A percentile compares a stretch with the other conserved stretches of the same genome.
These are phyloP conservation scores for Macrotus californicus DNA, from an alignment of 2,113 vertebrate genomes.

Conservation along the genomic window DNA sequence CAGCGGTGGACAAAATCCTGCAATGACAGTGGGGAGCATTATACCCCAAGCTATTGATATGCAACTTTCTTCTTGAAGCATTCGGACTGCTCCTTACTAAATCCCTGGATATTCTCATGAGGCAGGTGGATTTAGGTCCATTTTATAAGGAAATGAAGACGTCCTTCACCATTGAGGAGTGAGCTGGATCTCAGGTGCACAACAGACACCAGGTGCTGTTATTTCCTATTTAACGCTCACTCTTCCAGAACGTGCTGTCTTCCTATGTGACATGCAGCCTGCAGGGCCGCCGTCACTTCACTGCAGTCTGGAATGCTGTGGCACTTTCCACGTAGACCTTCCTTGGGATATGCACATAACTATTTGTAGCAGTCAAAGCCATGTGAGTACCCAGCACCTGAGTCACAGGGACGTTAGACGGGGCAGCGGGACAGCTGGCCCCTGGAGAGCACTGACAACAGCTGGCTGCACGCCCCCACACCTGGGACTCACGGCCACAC, in stretches of 20 bases:
- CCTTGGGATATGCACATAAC: neutral
- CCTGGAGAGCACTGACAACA: neutral
- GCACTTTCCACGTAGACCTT: neutral
- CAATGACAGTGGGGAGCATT: neutral
- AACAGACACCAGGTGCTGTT: neutral
- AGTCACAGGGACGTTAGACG: neutral
- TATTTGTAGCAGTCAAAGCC: rapidly evolving
- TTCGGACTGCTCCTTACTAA: neutral
- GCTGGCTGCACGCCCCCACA: neutral
- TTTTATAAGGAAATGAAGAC: neutral
- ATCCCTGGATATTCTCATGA: neutral
- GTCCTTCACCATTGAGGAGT: neutral
- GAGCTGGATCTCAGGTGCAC: neutral
- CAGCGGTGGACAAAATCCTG: conserved; percentile 92
- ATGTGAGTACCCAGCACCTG: neutral
- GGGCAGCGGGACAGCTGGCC: rapidly evolving
- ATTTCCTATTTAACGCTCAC: neutral
- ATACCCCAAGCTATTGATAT: rapidly evolving
- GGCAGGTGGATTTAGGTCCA: neutral
- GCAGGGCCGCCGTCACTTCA: neutral
- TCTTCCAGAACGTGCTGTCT: neutral
- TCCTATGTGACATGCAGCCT: neutral
- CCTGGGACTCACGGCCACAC: neutral
- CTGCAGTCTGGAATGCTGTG: neutral
- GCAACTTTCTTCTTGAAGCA: neutral